These are phyloP conservation scores for Percopsis transmontana DNA, from an alignment of 2,113 vertebrate genomes.

Conservation along the genomic window DNA sequence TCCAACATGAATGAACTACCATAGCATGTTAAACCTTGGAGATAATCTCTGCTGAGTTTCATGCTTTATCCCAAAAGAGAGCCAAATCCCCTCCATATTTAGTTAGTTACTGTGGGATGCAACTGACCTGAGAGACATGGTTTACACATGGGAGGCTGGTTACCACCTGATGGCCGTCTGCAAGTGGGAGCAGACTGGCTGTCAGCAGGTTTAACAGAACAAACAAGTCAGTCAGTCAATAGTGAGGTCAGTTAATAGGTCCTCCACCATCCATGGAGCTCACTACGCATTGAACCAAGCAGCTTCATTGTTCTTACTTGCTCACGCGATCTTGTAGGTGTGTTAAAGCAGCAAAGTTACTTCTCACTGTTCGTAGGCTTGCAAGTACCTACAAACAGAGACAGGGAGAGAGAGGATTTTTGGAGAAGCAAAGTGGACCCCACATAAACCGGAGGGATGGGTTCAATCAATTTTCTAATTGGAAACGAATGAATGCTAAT, in stretches of 20 bases:
- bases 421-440: not conserved
- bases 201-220: slow-evolving; percentile 17
- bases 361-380: slow-evolving; percentile 88
- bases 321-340: slow-evolving; percentile 78
- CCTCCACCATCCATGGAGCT: not conserved
- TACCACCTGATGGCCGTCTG: slow-evolving; percentile 77
- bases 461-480: too few species aligned
- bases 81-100: too few species aligned
- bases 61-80: too few species aligned
- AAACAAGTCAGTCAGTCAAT: not conserved
- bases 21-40: too few species aligned
- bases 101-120: too few species aligned
- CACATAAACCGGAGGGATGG: not conserved
- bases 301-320: slow-evolving; percentile 49
- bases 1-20: too few species aligned
- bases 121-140: slow-evolving; percentile 80
- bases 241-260: not conserved
- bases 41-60: too few species aligned
- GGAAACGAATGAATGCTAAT: too few species aligned
- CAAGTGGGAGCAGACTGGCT: not conserved
- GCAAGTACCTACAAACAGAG: slow-evolving; percentile 84
- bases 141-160: slow-evolving; percentile 74
- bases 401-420: not conserved
- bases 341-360: slow-evolving; percentile 82
- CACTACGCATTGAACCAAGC: not conserved